phyloP scores from a whole-genome alignment of 92 coral and sea anemone genomes.

The Desmophyllum pertusum region DNA sequence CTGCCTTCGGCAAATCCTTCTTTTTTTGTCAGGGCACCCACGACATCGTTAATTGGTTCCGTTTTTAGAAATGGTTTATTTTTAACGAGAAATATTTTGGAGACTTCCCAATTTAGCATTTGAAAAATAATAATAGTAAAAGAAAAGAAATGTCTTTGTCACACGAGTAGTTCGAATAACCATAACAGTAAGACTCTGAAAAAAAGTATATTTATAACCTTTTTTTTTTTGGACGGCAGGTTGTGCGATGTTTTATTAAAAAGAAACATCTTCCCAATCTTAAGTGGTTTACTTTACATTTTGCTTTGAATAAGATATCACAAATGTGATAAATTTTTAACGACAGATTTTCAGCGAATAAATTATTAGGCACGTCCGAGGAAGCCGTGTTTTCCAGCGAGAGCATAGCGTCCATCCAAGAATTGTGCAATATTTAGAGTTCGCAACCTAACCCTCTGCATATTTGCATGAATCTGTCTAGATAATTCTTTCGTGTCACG shows the following conservation, averaged over 20 bases:
- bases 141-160: background rate
- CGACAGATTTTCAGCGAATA: slow-evolving; percentile 11
- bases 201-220: background rate
- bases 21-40: slow-evolving; percentile 49
- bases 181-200: background rate
- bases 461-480: slow-evolving; percentile 40
- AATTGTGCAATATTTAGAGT: slow-evolving; percentile 38
- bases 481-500: slow-evolving; percentile 42
- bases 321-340: slow-evolving; percentile 35
- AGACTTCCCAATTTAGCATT: slow-evolving; percentile 39
- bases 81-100: slow-evolving; percentile 45
- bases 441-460: slow-evolving; percentile 5
- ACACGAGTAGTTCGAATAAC: background rate
- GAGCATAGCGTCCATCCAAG: background rate
- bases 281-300: slow-evolving; percentile 26
- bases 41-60: slow-evolving; percentile 44
- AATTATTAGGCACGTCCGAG: slow-evolving; percentile 40
- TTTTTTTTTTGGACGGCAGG: slow-evolving; percentile 1
- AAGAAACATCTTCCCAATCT: slow-evolving; percentile 26
- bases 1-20: slow-evolving; percentile 39
- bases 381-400: slow-evolving; percentile 7
- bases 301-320: slow-evolving; percentile 12
- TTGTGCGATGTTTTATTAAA: slow-evolving; percentile 31
- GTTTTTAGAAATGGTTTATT: slow-evolving; percentile 46
- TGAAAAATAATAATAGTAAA: background rate